These are phyloP conservation scores for Psilanteris sp. DNA, from an alignment of 1,140 invertebrate genomes.

Conservation along the genomic window DNA sequence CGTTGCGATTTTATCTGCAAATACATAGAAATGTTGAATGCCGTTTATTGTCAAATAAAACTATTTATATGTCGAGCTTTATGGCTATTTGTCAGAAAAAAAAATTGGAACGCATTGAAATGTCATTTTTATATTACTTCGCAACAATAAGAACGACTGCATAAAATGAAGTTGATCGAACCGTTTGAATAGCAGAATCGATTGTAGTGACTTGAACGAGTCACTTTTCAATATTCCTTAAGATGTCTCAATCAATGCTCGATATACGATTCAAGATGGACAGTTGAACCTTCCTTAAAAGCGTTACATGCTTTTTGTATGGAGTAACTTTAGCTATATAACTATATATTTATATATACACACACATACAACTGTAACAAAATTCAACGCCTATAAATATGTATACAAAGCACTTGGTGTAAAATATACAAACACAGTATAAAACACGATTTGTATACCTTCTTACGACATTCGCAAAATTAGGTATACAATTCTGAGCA, in stretches of 20 bases:
- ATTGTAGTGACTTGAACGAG: constrained; percentile 40
- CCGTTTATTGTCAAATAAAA: not conserved
- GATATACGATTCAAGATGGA: constrained; percentile 18
- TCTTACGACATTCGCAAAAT: too few species aligned
- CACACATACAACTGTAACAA: too few species aligned
- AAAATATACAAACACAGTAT: too few species aligned
- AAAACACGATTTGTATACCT: too few species aligned
- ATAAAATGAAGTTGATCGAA: constrained; percentile 42
- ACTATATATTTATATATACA: too few species aligned
- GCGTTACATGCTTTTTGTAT: not conserved
- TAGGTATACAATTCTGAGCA: too few species aligned
- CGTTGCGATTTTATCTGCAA: constrained; percentile 1
- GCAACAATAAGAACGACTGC: constrained; percentile 36
- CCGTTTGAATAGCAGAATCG: constrained; percentile 23
- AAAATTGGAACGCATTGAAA: constrained; percentile 22
- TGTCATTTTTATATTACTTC: constrained; percentile 33
- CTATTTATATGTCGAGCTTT: constrained; percentile 11
- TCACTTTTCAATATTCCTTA: constrained; percentile 43
- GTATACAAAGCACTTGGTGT: too few species aligned
- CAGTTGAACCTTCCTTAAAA: constrained; percentile 31
- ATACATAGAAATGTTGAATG: not conserved
- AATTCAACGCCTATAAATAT: too few species aligned
- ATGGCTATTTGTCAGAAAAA: constrained; percentile 34
- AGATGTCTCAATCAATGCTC: constrained; percentile 47
- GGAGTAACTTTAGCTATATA: too few species aligned